phyloP scores from a whole-genome alignment of 1,140 invertebrate species.

The Uloborus diversus region DNA sequence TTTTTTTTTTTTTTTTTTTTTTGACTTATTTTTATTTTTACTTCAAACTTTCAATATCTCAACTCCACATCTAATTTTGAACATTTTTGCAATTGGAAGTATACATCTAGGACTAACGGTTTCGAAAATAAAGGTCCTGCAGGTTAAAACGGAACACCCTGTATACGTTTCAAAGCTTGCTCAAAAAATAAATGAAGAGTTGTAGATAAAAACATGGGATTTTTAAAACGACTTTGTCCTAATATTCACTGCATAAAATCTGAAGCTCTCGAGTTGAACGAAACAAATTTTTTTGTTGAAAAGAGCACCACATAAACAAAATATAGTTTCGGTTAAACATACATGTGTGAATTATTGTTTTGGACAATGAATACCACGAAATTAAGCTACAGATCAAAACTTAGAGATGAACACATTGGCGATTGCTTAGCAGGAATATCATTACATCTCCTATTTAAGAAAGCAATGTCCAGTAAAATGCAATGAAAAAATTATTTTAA shows the following conservation, averaged over 20 bases:
- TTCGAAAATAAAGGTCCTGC: no score
- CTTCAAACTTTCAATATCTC: no score
- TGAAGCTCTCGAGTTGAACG: slow-evolving; percentile 13
- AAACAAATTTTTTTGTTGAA: slow-evolving; percentile 7
- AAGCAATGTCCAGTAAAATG: slow-evolving; percentile 7
- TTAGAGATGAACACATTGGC: slow-evolving; percentile 19
- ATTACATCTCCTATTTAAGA: not conserved
- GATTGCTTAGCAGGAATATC: slow-evolving; percentile 21
- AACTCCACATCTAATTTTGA: no score
- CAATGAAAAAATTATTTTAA: slow-evolving; percentile 16
- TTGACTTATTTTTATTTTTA: no score
- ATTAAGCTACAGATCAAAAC: slow-evolving; percentile 3
- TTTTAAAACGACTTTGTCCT: not conserved
- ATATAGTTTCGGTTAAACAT: not conserved
- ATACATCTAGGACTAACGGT: no score
- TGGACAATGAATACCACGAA: slow-evolving; percentile 9
- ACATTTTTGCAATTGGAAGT: no score
- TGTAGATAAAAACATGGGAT: not conserved
- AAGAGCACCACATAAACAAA: slow-evolving; percentile 11
- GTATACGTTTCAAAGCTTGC: not conserved
- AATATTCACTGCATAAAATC: not conserved
- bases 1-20: no score
- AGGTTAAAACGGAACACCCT: no score
- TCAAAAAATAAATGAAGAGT: not conserved
- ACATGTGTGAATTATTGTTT: slow-evolving; percentile 24